Percentiles rank a stretch among this genome's conserved stretches.
These are phyloP conservation scores for Emydoidea blandingii DNA, from an alignment of 2,797 vertebrate species.

Conservation along the genomic window DNA sequence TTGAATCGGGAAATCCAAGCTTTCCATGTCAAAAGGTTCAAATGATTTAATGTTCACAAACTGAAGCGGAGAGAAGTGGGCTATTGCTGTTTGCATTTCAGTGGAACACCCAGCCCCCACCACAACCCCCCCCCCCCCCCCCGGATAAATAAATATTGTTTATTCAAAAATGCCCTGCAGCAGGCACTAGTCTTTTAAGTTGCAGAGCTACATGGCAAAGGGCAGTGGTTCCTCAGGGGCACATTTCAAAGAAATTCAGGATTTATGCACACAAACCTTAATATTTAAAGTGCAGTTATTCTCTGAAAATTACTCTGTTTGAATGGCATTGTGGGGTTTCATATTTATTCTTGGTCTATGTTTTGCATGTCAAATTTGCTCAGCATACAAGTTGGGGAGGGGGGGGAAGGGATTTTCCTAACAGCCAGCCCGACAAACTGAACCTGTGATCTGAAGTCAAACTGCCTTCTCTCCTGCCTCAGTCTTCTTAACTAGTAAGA, in stretches of 20 bases:
- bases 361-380: neutral
- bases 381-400: neutral
- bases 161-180: constrained; percentile 29
- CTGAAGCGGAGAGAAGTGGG: neutral
- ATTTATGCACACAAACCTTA: neutral
- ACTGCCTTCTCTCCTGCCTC: neutral
- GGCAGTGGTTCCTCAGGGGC: constrained; percentile 7
- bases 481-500: neutral
- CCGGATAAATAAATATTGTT: constrained; percentile 28
- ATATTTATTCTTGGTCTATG: neutral
- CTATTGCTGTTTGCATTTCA: neutral
- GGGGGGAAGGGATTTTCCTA: neutral
- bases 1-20: constrained; percentile 6
- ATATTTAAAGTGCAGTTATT: constrained; percentile 35
- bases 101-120: constrained; percentile 18
- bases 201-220: constrained; percentile 20
- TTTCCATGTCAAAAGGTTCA: fast-evolving
- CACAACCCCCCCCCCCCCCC: neutral
- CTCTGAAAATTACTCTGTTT: neutral
- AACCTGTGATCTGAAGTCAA: neutral
- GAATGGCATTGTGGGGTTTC: neutral
- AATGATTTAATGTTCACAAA: constrained; percentile 21
- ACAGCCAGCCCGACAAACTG: neutral
- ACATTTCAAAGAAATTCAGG: constrained; percentile 35
- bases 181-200: constrained; percentile 27